Evolutionary conservation across 2,888 invertebrate species (phyloP), one percentile per base, ranked within the genome.

Genomic region (Rhabditoides inermis): DNA sequence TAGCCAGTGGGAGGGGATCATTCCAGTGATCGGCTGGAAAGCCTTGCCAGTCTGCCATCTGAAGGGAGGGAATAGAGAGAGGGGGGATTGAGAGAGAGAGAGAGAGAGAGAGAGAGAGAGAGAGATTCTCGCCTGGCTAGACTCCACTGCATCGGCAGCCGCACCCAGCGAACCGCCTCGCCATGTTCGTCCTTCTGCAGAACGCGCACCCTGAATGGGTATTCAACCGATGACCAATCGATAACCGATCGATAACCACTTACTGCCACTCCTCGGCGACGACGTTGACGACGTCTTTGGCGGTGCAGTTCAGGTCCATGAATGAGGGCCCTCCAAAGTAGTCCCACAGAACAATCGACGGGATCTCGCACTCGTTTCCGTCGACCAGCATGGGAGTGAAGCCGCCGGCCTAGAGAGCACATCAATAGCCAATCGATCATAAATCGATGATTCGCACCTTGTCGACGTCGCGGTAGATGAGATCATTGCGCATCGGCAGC

Each of bases 261-360:
- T 28, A 65, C 61, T 65, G 63, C 48, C 56, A 58, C 49, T 65
- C 63, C 39, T 65, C 65, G 30, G 65, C 65, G 2, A 63, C 55
- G 1, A 56, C 56, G 22, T 41, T 36, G 7, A 63, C 57, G 0
- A 45, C 52, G 39, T 63, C 61, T 20, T 58, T 56, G 4, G 61
- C 63, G 26, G 47, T 37, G 18, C 58, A 53, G 56, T 63, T 63
- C 37, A 60, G 35, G 46, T 62, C 63, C 35, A 56, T 37, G 27
- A 44, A 61, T 25, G 50, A 51, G 42, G 56, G 50, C 0, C 65
- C 65, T 23, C 61, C 57, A 35, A 56, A 60, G 46, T 55, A 64
- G 35, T 64, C 66, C 61, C 62, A 66, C 2, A 64, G 55, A 15
- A 53, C 66, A 39, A 60, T 41, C 12, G 52, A 56, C 35, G 56